phyloP scores from a whole-genome alignment of 2,888 invertebrate species.

The Eurytoma californica region DNA sequence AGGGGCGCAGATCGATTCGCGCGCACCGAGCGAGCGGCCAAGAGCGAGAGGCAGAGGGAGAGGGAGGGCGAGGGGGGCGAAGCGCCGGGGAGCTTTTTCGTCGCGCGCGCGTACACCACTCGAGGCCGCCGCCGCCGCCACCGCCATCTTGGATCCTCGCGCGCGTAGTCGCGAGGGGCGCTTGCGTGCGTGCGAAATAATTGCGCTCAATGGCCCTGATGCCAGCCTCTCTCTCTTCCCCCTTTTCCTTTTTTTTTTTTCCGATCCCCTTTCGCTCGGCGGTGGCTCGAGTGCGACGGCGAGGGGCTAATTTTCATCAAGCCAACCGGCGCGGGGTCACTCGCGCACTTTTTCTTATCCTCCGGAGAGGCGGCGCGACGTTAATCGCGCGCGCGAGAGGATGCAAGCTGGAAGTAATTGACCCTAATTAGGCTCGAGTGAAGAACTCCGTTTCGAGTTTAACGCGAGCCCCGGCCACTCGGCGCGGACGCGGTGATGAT shows the following conservation, averaged over 20 bases:
- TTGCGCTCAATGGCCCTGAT: conserved; percentile 32
- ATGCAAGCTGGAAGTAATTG: too few species aligned
- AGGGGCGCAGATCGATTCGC: conserved; percentile 50
- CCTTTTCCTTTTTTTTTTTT: neutral
- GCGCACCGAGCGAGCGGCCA: conserved; percentile 14
- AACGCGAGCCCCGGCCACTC: too few species aligned
- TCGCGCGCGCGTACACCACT: conserved; percentile 39
- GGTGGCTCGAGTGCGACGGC: neutral
- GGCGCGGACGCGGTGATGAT: too few species aligned
- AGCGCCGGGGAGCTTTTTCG: conserved; percentile 29
- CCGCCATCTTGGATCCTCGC: conserved; percentile 48
- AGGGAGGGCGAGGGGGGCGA: conserved; percentile 6
- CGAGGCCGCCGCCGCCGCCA: conserved; percentile 24
- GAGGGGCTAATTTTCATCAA: neutral
- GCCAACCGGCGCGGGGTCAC: too few species aligned
- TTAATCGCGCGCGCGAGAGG: too few species aligned
- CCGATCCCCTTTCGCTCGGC: neutral
- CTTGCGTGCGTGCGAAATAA: conserved; percentile 29
- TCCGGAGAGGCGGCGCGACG: too few species aligned
- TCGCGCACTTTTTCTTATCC: too few species aligned
- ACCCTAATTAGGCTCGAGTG: too few species aligned
- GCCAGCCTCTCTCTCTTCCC: neutral
- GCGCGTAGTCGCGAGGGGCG: conserved; percentile 1
- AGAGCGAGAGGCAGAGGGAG: conserved; percentile 8
- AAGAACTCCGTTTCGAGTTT: too few species aligned